phyloP scores from a whole-genome alignment of 2,888 invertebrate species.

The Tipula helvola region DNA sequence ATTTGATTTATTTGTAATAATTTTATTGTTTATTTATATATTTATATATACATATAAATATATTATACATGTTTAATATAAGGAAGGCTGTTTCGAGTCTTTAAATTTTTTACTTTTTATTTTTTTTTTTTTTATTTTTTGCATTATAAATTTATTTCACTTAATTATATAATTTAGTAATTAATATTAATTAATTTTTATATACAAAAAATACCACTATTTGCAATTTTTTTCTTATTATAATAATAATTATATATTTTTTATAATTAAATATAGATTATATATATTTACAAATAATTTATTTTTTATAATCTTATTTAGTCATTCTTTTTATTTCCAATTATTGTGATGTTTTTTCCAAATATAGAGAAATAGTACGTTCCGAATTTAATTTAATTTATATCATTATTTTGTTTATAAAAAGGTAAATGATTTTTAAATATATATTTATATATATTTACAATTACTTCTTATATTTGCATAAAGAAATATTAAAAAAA shows the following conservation, averaged over 20 bases:
- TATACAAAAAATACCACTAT: constrained; percentile 6
- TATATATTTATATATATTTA: background rate
- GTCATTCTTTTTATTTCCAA: background rate
- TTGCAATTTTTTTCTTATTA: background rate
- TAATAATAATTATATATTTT: background rate
- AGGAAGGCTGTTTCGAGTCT: constrained; percentile 7
- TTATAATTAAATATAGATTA: background rate
- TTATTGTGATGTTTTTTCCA: background rate
- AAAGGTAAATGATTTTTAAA: background rate
- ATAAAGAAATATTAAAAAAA: background rate
- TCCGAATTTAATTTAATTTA: background rate
- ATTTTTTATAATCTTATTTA: background rate
- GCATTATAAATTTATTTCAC: background rate
- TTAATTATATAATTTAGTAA: background rate
- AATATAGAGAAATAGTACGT: background rate
- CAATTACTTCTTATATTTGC: background rate
- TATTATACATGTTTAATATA: background rate
- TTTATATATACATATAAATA: background rate
- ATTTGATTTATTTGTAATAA: background rate
- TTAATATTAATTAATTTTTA: background rate
- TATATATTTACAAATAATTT: background rate
- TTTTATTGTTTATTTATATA: background rate
- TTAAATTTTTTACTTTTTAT: background rate
- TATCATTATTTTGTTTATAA: background rate
- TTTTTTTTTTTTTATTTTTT: background rate